Base-by-base conservation (phyloP, 2,113 vertebrate species). In the Thamnaconus septentrionalis region DNA sequence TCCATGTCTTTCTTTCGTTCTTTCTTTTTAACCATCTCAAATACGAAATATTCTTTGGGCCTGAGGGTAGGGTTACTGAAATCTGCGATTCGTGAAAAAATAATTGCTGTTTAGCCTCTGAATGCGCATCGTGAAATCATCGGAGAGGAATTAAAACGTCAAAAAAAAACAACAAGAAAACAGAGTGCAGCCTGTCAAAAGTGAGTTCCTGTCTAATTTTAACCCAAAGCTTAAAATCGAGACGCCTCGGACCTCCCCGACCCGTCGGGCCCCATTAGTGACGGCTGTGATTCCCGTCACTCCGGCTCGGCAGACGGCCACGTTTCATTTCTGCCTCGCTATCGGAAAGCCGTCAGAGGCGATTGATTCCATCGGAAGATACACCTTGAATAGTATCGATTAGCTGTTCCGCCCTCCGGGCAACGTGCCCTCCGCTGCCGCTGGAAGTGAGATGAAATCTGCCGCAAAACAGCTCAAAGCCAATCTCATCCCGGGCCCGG, bases 311-410 rank as follows among this genome's bases (percentile, higher is more conserved):
- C 18, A 75, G 64, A 76, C 42, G 8, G 56, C 61, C 72, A 59
- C 69, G 75, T 85, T 80, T 84, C 78, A 82, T 77, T 76, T 76
- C 58, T 77, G 59, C 63, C 41, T 46, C 46, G 62, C 31, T 59
- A 84, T 79, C 46, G 80, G 73, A 78, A 84, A 88, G 8, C 73
- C 5, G 73, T 88, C 86, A 76, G 57, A 45, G 65, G 70, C 80
- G 84, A 87, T 87, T 84, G 88, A 88, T 88, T 87, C 70, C 58
- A 80, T 84, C 76, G 86, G 84, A 76, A 80, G 86, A 85, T 85
- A 73, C 81, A 79, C 82, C 76, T 81, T 85, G 78, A 88, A 88
- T 86, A 80, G 79, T 85, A 83, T 83, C 58, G 88, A 89, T 83
- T 74, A 73, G 43, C 76, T 71, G 66, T 79, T 56, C 58, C 53